These are phyloP conservation scores for Drosophila rellima DNA, from an alignment of 2,888 invertebrate species.

Conservation along the genomic window DNA sequence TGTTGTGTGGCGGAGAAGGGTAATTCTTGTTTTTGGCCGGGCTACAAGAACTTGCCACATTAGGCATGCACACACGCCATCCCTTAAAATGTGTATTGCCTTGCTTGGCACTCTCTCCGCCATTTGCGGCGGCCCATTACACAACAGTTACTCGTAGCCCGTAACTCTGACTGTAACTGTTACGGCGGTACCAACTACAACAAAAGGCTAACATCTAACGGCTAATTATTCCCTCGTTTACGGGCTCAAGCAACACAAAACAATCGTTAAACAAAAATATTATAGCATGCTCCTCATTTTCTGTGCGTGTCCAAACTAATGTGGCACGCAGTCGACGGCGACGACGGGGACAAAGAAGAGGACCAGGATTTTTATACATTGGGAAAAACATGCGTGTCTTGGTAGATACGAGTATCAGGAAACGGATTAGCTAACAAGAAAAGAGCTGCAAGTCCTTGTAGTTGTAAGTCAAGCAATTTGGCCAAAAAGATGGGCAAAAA, in stretches of 20 bases:
- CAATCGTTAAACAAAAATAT: conserved; percentile 81
- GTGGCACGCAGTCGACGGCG: conserved; percentile 5
- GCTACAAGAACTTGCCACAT: conserved; percentile 56
- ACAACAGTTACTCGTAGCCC: conserved; percentile 26
- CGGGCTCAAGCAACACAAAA: conserved; percentile 70
- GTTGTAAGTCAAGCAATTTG: conserved; percentile 61
- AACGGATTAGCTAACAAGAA: conserved; percentile 57
- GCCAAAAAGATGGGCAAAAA: conserved; percentile 42
- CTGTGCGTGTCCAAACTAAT: conserved; percentile 79
- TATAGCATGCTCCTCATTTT: conserved; percentile 46
- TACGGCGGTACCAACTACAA: conserved; percentile 39
- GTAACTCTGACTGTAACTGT: conserved; percentile 35
- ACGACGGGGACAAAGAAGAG: neutral
- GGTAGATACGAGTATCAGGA: conserved; percentile 33
- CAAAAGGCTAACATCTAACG: conserved; percentile 69
- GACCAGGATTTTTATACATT: conserved; percentile 2
- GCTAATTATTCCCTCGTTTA: conserved; percentile 78
- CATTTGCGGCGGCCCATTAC: conserved; percentile 62
- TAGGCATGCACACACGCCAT: conserved; percentile 79
- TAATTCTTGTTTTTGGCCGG: conserved; percentile 24
- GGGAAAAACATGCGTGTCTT: conserved; percentile 50
- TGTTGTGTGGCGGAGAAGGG: conserved; percentile 1
- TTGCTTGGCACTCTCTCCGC: neutral
- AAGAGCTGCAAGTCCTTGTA: conserved; percentile 26
- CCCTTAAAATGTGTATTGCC: conserved; percentile 66